Base-by-base conservation (phyloP, 2,113 vertebrate genomes). In the Cebus imitator region DNA sequence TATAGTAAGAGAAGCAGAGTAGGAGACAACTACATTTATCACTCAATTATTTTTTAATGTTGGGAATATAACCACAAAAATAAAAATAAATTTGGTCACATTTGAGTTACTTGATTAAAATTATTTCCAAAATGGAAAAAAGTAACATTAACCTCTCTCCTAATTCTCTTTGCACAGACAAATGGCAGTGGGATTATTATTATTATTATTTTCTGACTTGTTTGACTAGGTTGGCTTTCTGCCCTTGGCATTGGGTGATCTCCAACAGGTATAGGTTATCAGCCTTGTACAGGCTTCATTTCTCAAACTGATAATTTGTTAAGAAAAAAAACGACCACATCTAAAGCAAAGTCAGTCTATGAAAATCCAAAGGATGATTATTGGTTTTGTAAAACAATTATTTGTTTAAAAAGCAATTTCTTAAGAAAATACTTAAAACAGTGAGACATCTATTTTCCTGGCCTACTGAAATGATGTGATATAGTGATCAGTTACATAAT, bases 351-450 rank as follows among this genome's bases (percentile, higher is more conserved):
- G 55, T 37, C 43, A 91, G n/a, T n/a, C 20, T 87, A 32, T 83
- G 70, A 93, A 95, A 95, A 85, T 21, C 40, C 61, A 91, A 94
- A 88, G 18, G n/a, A 87, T 80, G 6, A 40, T 55, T 35, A 87
- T 48, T 40, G 37, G 35, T 84, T 92, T 80, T 40, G 4, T 82
- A 87, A 92, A 88, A 52, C 10, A 72, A 30, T 52, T 45, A 61
- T 72, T 72, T 92, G 30, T 91, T 82, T 80, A 45, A 87, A 94
- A 91, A 94, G 66, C 82, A 75, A 91, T 83, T 93, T 90, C 50
- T 73, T 84, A 89, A 94, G 87, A 83, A 96, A 76, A 87, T 48
- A 84, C 23, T 91, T 89, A 66, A 93, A 79, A 92, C 55, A 76
- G 23, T 75, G 68, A 93, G 58, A 76, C 21, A 91, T 48, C 17